Evolutionary conservation across 2,888 invertebrate genomes (phyloP), one percentile per base, ranked within the genome.

Genomic region (Lycophotia porphyrea): DNA sequence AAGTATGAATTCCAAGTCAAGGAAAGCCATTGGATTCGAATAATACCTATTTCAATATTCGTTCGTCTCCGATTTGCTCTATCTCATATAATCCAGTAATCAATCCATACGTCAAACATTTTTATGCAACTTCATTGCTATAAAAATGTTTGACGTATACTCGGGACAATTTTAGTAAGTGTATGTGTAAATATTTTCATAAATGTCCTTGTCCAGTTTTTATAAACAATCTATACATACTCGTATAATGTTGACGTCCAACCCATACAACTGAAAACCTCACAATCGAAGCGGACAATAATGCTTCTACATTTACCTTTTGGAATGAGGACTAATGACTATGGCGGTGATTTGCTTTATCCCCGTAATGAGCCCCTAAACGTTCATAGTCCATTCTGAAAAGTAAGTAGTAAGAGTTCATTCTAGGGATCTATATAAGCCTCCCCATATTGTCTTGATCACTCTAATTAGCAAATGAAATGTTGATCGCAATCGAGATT

Each of bases 21-120:
- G 76, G 71, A 84, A 84, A 86, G 76, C 78, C 80, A 88, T 88
- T 88, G 89, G 87, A 87, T 86, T 80, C 83, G 81, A 84, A 87
- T 84, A 84, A 84, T 83, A 83, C 68, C 73, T 85, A 81, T 80
- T 87, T 86, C 84, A 87, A 87, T 81, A 80, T 84, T 81, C 81
- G 73, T 81, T 76, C 82, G 77, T 72, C 76, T 84, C 60, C 67
- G 58, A 86, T 84, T 78, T 78, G 65, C 66, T 83, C 85, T 73
- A 76, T 87, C 74, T 73, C 55, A 68, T 87, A 64, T 85, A 87
- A 85, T 85, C 81, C 81, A 55, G 69, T n/a, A n/a, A n/a, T n/a
- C n/a, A n/a, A n/a, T n/a, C n/a, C n/a, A n/a, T n/a, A n/a, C n/a
- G n/a, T n/a, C n/a, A n/a, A n/a, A n/a, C n/a, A n/a, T n/a, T n/a